Base-by-base conservation (phyloP, 2,888 invertebrate genomes). In the Alsophila aescularia region DNA sequence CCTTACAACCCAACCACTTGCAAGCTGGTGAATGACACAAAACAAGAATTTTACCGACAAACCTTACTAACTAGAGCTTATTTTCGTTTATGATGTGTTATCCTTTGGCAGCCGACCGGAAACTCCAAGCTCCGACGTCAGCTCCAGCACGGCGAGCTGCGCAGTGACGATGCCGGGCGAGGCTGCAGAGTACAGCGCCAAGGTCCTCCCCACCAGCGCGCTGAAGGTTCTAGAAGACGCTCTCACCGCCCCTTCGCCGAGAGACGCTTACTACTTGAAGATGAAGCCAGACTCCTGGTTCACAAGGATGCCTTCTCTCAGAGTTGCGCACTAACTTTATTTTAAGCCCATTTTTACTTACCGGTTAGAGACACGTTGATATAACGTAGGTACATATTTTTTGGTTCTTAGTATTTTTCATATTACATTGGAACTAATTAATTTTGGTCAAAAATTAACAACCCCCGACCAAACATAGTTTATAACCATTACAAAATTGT, bases 151-250 rank as follows among this genome's bases (percentile, higher is more conserved):
- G 16, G 85, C 85, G 7, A 87, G 83, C 55, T 92, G 92, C 68
- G 90, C 92, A 1, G 92, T 85, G 60, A 90, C 85, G 62, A 93
- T 85, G 93, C 93, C 87, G 0, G 91, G 91, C 0, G 93, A 93
- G 68, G 93, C 94, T 37, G 93, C 93, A 0, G 94, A 94, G 66
- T 94, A 94, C 79, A 93, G 94, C 76, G 93, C 94, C 27, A 93
- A 93, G 72, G 93, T 94, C 4, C 87, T 95, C 2, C 93, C 93
- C 18, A 88, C 92, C 61, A 92, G 87, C 70, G 94, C 94, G 1
- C 79, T 94, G 61, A 93, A 92, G 67, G 89, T 93, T 14, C 87
- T 95, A 43, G 94, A 94, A 70, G 93, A 94, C 44, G 94, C 94
- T 7, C 89, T 95, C 12, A 93, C 90, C 62, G 87, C 92, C 40